Base-by-base conservation (phyloP, 2,888 invertebrate species). In the Stenchaetothrips biformis region DNA sequence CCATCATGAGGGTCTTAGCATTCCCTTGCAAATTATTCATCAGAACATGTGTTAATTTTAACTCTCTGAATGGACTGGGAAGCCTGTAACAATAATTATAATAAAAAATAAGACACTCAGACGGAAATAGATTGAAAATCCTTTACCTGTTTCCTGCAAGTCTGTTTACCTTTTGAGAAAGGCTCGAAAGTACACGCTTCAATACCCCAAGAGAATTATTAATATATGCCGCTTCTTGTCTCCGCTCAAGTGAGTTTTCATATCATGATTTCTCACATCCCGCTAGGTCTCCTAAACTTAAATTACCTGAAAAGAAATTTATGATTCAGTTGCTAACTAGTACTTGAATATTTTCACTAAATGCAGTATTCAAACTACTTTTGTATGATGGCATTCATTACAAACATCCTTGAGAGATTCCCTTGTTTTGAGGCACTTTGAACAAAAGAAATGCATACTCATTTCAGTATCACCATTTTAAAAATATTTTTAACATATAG, bases 21-120 rank as follows among this genome's bases (percentile, higher is more conserved):
- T 95, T n/a, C n/a, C 97, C 97, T 9, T 96, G 96, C 13, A 97
- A 89, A 82, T 93, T 93, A n/a, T 95, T 95, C 91, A 95, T 95
- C 81, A 97, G 87, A 37, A 97, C 88, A 87, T 95, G 95, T 0
- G 97, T 97, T 25, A 97, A 88, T 86, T 96, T 96, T 0, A 95
- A 95, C 87, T 97, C 95, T 81, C 97, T 89, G 86, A 95, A 97
- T 0, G 97, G 97, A 79, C 97, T 90, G 95, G 80, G 91, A 90
- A 82, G 94, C 93, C 88, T 89, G 85, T 47, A 86, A 85, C 48
- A 77, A 80, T 27, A 81, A 81, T 78, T 18, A 21, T 3, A 81
- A 62, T 18, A 16, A 78, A 25, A 16, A 25, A 9, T 6, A 25
- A 79, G n/a, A 79, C 7, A 79, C 11, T 48, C 21, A 79, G 7